Evolutionary conservation across 2,113 vertebrate species (phyloP), one percentile per base, ranked within the genome.

Genomic region (Gulo gulo): DNA sequence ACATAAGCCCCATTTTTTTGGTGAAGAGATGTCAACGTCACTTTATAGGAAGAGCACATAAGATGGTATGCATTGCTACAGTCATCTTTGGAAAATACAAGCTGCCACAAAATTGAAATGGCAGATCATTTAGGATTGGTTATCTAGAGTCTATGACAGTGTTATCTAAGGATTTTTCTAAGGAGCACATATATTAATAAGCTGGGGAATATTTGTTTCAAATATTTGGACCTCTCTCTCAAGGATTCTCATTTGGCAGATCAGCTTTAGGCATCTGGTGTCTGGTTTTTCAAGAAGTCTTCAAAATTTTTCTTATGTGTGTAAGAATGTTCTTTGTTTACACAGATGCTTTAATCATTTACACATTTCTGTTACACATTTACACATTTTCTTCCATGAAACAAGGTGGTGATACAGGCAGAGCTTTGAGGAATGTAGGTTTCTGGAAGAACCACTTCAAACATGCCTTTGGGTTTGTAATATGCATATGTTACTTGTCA

Each of bases 291-390:
- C 90, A 92, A 4, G 34, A 78, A 93, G 34, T 45, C 45, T 39
- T 93, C 59, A 61, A 73, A 61, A 91, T 95, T 80, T 61, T 85
- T 59, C 69, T 91, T 82, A 55, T 18, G 36, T 4, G 12, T 45
- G 52, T 78, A 93, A 89, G 89, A 95, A 86, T 92, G 31, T 95
- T 96, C 71, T 94, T 97, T 96, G 87, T 95, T 96, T 96, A 69
- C 76, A 84, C 59, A 80, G 29, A 92, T 92, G 34, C 42, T 90
- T 97, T 94, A 71, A 95, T 95, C 61, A 59, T 83, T 90, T 87
- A 76, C 29, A 71, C 42, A 80, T 96, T 97, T 97, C 26, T 21
- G 45, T 91, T 86, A 83, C 55, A 92, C 52, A 84, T 74, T 96
- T 92, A 47, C 20, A 78, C 34, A 95, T 95, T 82, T 95, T 96